Base-by-base conservation (phyloP, 2,113 vertebrate genomes). In the Tetrao urogallus region DNA sequence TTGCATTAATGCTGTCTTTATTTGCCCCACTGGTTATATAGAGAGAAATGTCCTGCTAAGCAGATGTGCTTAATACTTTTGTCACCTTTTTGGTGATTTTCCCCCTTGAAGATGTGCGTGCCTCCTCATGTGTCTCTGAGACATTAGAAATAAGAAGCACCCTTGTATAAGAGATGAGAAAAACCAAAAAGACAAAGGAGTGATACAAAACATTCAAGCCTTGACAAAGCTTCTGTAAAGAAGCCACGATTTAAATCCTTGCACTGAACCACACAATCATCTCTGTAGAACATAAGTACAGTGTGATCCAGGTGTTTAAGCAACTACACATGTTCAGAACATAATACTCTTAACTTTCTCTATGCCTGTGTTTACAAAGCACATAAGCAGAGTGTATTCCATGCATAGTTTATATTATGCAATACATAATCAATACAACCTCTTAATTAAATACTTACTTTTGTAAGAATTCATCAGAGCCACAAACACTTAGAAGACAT, bases 391-490 rank as follows among this genome's bases (percentile, higher is more conserved):
- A 56, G 32, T 18, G 19, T 28, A 43, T 71, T 78, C 65, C 77
- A 56, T 57, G 32, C 36, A 22, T 13, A 28, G 45, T 34, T 78
- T 78, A 24, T n/a, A 56, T 60, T 30, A 86, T 19, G 52, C 18
- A 67, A 66, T 25, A 47, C 21, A 28, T 56, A 77, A 63, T 50
- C 16, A 48, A 54, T 61, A 65, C 34, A 5, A 0, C 40, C 13
- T 79, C 36, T 91, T 90, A 82, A 76, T 71, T 42, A 86, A 58
- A 71, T 75, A 94, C 95, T 97, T 92, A 97, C 97, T 86, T 95
- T 45, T 97, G 97, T 80, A 98, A 85, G 95, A 97, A 97, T 89
- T 98, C 97, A 90, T 97, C 97, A 92, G 75, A 89, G 8, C 97
- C 97, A 15, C 90, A 93, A 71, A 98, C 36, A 73, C 89, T 94